A percentile compares a stretch with the other conserved stretches of the same genome.
These are phyloP conservation scores for Pygathrix nemaeus DNA, from an alignment of 2,113 vertebrate genomes.

Conservation along the genomic window DNA sequence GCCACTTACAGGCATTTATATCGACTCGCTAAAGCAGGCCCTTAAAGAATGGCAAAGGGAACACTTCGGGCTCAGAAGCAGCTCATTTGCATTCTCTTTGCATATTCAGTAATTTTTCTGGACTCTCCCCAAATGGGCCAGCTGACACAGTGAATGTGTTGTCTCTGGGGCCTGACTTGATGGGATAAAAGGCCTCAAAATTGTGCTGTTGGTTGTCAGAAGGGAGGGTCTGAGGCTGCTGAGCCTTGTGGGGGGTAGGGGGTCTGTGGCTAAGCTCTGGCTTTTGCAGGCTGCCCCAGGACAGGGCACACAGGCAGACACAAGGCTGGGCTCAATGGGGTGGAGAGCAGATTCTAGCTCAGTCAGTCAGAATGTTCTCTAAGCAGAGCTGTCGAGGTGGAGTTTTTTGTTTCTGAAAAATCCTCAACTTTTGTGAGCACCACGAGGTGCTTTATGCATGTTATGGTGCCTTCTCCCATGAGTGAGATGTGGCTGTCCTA, in stretches of 20 bases:
- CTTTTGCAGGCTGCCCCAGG: not conserved
- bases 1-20: not conserved
- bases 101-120: slow-evolving; percentile 2
- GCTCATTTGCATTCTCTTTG: slow-evolving; percentile 63
- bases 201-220: not conserved
- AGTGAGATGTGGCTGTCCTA: not conserved
- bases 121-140: slow-evolving; percentile 3
- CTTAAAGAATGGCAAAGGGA: slow-evolving; percentile 28
- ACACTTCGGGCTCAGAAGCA: not conserved
- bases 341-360: not conserved
- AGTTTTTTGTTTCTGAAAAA: not conserved
- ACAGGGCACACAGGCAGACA: not conserved
- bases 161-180: not conserved
- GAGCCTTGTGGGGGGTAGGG: not conserved
- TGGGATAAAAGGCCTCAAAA: not conserved
- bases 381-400: not conserved
- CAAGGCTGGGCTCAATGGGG: too few species aligned
- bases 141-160: slow-evolving; percentile 18
- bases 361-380: not conserved
- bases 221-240: not conserved
- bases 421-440: not conserved
- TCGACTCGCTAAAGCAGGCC: not conserved
- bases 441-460: accelerated
- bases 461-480: accelerated
- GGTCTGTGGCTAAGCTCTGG: accelerated